Evolutionary conservation across 2,113 vertebrate species (phyloP), one percentile per base, ranked within the genome.

Genomic region (Chrysochloris asiatica): DNA sequence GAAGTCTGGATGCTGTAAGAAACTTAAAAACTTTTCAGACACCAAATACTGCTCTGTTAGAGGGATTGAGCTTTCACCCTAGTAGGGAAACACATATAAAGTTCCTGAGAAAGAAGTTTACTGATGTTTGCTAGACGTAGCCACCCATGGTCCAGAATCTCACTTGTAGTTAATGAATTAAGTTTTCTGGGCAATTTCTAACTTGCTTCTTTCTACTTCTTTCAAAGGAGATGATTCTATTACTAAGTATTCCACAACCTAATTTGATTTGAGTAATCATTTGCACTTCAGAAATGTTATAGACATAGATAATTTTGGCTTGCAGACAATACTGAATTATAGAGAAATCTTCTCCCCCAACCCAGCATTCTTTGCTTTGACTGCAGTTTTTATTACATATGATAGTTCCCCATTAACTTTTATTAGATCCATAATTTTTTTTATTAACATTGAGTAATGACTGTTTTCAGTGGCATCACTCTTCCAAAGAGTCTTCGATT

Each of bases 401-500:
- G 90, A 88, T 96, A 91, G 56, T 77, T 97, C 88, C 86, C 83
- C 94, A 95, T 96, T 97, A 92, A 90, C 63, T 97, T 97, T 96
- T 93, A 97, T 94, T 95, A 83, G 94, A 88, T 82, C 85, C 50
- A 92, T 96, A 84, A 87, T 95, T 95, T 96, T 97, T 97, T 97
- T 96, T 80, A 95, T 97, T 95, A 94, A 91, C 93, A 95, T 96
- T 48, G 94, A 96, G 45, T 94, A 82, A 93, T 97, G 95, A 93
- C 85, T 94, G 63, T 71, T 96, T 97, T 86, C 89, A 59, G 47
- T 80, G 56, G 48, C 65, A 76, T 93, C 41, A 13, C 52, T 96
- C 96, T 97, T 94, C 88, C 0, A 0, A 76, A 50, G 83, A 95
- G 83, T 73, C 91, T 90, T 81, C 43, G 45, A 56, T 93, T 95